Conservation (phyloP, 1,140 invertebrate genomes). For the Drosophila kepulauana region DNA sequence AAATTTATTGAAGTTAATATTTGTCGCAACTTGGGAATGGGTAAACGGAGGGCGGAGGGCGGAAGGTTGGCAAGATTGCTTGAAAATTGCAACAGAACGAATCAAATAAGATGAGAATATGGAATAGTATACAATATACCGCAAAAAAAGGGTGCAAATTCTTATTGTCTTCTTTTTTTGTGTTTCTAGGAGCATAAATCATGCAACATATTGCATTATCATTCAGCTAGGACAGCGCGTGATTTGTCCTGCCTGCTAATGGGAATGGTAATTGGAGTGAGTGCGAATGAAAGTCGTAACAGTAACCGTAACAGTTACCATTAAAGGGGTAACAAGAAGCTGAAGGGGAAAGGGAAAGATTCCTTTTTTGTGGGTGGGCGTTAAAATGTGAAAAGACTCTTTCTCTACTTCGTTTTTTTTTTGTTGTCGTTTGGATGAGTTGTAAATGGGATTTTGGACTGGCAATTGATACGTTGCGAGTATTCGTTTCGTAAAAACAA, state of each 20-base stretch:
- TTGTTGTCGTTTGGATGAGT: not conserved
- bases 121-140: slow-evolving; percentile 28
- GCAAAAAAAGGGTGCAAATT: slow-evolving; percentile 54
- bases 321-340: not conserved
- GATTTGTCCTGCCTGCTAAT: slow-evolving; percentile 51
- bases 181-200: slow-evolving; percentile 69
- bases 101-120: slow-evolving; percentile 1
- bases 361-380: slow-evolving; percentile 7
- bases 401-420: no score
- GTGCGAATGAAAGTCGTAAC: slow-evolving; percentile 13
- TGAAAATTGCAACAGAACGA: slow-evolving; percentile 47
- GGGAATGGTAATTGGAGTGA: slow-evolving; percentile 25
- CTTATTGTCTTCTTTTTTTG: not conserved
- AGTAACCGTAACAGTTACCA: not conserved
- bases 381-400: not conserved
- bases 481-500: slow-evolving; percentile 12
- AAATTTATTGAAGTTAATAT: slow-evolving; percentile 83
- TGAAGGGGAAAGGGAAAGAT: slow-evolving; percentile 17
- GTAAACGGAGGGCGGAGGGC: not conserved
- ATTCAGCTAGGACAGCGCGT: slow-evolving; percentile 43
- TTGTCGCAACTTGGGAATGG: slow-evolving; percentile 54
- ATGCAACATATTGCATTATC: slow-evolving; percentile 84
- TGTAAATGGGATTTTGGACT: not conserved
- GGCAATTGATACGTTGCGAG: slow-evolving; percentile 30
- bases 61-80: not conserved